These are phyloP conservation scores for Metacarcinus magister DNA, from an alignment of 2,888 invertebrate genomes.

Conservation along the genomic window DNA sequence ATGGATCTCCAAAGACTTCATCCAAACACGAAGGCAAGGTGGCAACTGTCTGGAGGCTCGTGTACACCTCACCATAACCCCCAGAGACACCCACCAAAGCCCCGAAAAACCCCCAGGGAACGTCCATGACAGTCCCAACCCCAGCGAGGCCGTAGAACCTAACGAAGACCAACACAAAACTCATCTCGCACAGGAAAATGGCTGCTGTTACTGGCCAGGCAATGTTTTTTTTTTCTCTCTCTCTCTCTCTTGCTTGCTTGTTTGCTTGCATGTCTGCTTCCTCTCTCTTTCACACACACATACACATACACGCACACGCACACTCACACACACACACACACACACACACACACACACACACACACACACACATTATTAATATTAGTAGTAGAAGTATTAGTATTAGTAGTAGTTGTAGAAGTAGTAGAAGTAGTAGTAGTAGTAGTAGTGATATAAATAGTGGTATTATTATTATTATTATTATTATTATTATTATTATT, in stretches of 20 bases:
- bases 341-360: too few species aligned
- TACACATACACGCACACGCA: background rate
- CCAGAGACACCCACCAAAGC: background rate
- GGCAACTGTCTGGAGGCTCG: background rate
- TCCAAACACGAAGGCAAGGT: background rate
- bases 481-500: too few species aligned
- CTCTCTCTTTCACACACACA: slow-evolving; percentile 26
- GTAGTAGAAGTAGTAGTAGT: too few species aligned
- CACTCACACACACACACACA: too few species aligned
- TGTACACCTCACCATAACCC: background rate
- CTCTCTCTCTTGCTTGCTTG: background rate
- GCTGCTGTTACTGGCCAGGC: background rate
- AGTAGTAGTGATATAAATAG: too few species aligned
- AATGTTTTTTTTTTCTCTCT: background rate
- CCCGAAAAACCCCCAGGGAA: background rate
- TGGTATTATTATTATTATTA: too few species aligned
- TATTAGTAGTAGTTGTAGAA: too few species aligned
- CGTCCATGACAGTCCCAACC: background rate
- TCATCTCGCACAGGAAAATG: slow-evolving; percentile 5
- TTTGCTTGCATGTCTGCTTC: background rate
- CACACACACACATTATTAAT: too few species aligned
- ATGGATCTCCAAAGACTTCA: background rate
- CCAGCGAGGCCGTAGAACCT: background rate
- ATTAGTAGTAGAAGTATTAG: too few species aligned
- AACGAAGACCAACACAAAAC: slow-evolving; percentile 26